A percentile compares a stretch with the other conserved stretches of the same genome.
Conservation (phyloP, 2,888 invertebrate genomes). For the Didymodactylos carnosus region DNA sequence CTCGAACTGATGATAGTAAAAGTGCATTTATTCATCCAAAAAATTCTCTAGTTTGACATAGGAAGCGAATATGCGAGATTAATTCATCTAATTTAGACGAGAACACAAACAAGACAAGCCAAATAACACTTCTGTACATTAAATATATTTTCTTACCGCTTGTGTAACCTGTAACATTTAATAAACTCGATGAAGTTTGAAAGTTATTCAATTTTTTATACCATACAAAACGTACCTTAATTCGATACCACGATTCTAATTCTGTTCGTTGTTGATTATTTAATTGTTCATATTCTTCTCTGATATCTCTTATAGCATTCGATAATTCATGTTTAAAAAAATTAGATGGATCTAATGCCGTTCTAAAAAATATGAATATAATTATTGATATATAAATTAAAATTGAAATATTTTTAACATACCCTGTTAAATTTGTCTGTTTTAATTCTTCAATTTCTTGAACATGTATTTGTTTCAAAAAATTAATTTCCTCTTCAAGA, state of each 20-base stretch:
- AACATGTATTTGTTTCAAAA: slow-evolving; percentile 37
- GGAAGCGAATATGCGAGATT: no score
- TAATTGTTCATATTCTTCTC: slow-evolving; percentile 38
- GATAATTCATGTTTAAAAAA: slow-evolving; percentile 40
- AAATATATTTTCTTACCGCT: not conserved
- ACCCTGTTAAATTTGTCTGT: not conserved
- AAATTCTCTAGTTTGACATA: no score
- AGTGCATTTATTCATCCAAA: no score
- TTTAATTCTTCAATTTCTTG: slow-evolving; percentile 22
- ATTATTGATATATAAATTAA: slow-evolving; percentile 35
- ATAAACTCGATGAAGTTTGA: not conserved
- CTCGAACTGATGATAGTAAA: no score
- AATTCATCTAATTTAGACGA: no score
- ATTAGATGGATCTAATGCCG: slow-evolving; percentile 39
- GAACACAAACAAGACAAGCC: no score
- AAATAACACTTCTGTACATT: no score
- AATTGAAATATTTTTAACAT: not conserved
- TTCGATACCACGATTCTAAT: slow-evolving; percentile 39
- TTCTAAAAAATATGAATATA: slow-evolving; percentile 37
- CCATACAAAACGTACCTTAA: slow-evolving; percentile 30
- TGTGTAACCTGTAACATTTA: not conserved
- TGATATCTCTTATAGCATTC: slow-evolving; percentile 38
- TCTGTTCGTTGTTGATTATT: slow-evolving; percentile 34
- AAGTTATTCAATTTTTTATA: not conserved
- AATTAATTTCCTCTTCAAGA: slow-evolving; percentile 37